Evolutionary conservation across 2,888 invertebrate genomes (phyloP).

Genomic region (Sinodicranocentrus sp.): DNA sequence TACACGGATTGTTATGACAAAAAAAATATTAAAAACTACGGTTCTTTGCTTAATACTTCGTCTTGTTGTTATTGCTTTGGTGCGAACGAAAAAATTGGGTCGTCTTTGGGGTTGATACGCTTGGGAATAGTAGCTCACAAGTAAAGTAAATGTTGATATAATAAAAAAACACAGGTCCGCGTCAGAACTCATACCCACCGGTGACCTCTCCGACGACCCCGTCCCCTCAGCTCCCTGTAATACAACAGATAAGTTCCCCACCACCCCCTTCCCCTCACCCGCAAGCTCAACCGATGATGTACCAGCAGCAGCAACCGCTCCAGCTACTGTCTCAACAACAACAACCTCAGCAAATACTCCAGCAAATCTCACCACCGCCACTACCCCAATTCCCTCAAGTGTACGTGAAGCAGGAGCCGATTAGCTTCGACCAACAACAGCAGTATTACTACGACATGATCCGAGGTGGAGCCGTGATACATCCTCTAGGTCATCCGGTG

Average conservation of each 20-base stretch:
- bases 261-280: not conserved
- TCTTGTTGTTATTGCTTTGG: too few relatives aligned
- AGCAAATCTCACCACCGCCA: conserved; percentile 8
- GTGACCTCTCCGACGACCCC: not conserved
- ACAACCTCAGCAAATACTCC: too few relatives aligned
- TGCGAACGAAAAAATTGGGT: too few relatives aligned
- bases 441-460: conserved; percentile 30
- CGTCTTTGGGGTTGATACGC: too few relatives aligned
- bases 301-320: conserved; percentile 20
- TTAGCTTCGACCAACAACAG: not conserved
- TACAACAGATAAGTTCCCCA: not conserved
- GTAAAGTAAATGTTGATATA: too few relatives aligned
- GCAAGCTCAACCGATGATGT: not conserved
- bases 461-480: too few relatives aligned
- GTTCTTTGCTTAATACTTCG: too few relatives aligned
- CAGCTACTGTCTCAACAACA: conserved; percentile 34
- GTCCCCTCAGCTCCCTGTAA: too few relatives aligned
- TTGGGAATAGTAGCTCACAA: too few relatives aligned
- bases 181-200: conserved; percentile 23
- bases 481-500: conserved; percentile 15
- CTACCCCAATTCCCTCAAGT: conserved; percentile 21
- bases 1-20: too few relatives aligned
- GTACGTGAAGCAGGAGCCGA: conserved; percentile 27
- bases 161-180: conserved; percentile 5
- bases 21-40: too few relatives aligned